These are phyloP conservation scores for Dendrolimus pini DNA, from an alignment of 2,888 invertebrate species.

Conservation along the genomic window DNA sequence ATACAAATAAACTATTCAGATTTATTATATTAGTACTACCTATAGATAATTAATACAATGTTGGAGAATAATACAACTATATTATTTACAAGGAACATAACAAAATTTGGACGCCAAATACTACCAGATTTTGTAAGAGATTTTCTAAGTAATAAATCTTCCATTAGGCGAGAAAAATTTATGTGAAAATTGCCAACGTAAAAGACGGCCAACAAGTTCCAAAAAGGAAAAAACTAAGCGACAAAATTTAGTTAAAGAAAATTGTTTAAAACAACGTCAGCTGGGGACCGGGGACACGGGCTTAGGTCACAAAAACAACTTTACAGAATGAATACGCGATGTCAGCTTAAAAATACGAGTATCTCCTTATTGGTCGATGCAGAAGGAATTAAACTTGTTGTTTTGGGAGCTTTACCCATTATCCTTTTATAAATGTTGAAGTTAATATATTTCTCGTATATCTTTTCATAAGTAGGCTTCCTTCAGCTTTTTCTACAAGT, in stretches of 20 bases:
- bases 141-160: not conserved
- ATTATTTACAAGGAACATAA: not conserved
- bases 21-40: no score
- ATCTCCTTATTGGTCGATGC: conserved; percentile 10
- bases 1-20: no score
- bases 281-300: conserved; percentile 26
- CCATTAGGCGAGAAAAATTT: conserved; percentile 7
- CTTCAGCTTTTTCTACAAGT: no score
- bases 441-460: no score
- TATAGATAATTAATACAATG: no score
- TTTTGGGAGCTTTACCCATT: no score
- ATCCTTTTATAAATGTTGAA: no score
- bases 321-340: conserved; percentile 25
- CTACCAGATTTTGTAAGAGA: not conserved
- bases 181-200: conserved; percentile 23
- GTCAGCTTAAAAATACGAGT: conserved; percentile 8
- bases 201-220: conserved; percentile 20
- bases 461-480: no score
- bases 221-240: conserved; percentile 22
- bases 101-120: not conserved
- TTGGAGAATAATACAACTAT: no score
- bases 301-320: conserved; percentile 32
- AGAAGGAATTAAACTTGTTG: conserved; percentile 12
- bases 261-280: conserved; percentile 40
- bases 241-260: conserved; percentile 32